phyloP scores from a whole-genome alignment of 2,888 invertebrate genomes.

The Caenorhabditis sulstoni region DNA sequence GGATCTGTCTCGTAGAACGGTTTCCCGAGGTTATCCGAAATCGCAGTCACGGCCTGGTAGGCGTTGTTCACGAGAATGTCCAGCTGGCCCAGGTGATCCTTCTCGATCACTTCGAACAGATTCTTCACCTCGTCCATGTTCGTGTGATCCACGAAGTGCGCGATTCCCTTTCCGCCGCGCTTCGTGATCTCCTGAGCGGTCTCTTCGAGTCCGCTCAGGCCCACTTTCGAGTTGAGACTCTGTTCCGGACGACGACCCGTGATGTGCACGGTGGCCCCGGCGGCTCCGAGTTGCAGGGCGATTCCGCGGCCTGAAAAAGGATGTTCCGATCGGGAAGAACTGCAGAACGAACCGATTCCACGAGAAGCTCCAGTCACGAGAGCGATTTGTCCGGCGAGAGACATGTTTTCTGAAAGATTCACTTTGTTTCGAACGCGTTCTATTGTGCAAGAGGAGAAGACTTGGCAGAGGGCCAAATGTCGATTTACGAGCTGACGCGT shows the following conservation, averaged over 20 bases:
- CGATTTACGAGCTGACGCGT: too few species aligned
- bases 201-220: slow-evolving; percentile 40
- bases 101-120: slow-evolving; percentile 60
- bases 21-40: slow-evolving; percentile 71
- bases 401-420: slow-evolving; percentile 32
- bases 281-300: slow-evolving; percentile 70
- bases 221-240: slow-evolving; percentile 53
- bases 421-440: too few species aligned
- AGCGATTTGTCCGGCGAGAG: slow-evolving; percentile 67
- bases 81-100: slow-evolving; percentile 56
- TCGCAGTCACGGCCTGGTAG: slow-evolving; percentile 66
- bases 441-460: too few species aligned
- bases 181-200: slow-evolving; percentile 63
- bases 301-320: slow-evolving; percentile 64
- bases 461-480: too few species aligned
- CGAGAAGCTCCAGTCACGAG: slow-evolving; percentile 74
- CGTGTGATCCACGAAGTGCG: slow-evolving; percentile 60
- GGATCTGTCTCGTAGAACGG: slow-evolving; percentile 81
- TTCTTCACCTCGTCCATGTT: slow-evolving; percentile 67
- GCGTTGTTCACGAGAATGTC: slow-evolving; percentile 73
- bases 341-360: slow-evolving; percentile 75
- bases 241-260: slow-evolving; percentile 66
- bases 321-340: neutral
- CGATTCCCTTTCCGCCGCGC: slow-evolving; percentile 66
- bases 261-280: slow-evolving; percentile 73